Evolutionary conservation across 2,888 invertebrate species (phyloP).

Genomic region (Strigamia maritima): DNA sequence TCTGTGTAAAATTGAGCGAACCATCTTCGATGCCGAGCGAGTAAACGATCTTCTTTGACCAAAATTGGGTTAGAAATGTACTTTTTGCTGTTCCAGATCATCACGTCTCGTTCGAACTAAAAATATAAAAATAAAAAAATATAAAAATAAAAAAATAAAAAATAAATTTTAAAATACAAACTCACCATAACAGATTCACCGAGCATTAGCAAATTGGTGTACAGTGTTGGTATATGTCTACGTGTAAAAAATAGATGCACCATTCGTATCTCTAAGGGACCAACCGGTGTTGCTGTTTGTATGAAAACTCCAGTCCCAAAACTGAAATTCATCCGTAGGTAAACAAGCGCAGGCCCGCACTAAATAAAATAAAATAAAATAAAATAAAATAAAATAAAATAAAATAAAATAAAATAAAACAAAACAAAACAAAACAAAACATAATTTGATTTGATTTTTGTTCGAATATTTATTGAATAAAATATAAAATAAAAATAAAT

Average conservation of each 20-base stretch:
- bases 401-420: too few relatives aligned
- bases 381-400: too few relatives aligned
- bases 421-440: too few relatives aligned
- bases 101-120: slow-evolving; percentile 77
- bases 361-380: slow-evolving; percentile 44
- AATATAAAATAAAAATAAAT: too few relatives aligned
- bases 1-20: slow-evolving; percentile 79
- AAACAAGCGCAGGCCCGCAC: slow-evolving; percentile 56
- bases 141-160: background rate
- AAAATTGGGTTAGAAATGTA: slow-evolving; percentile 68
- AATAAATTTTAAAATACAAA: slow-evolving; percentile 41
- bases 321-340: slow-evolving; percentile 53
- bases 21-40: slow-evolving; percentile 74
- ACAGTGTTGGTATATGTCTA: slow-evolving; percentile 58
- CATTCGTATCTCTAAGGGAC: slow-evolving; percentile 71
- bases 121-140: slow-evolving; percentile 45
- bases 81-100: slow-evolving; percentile 81
- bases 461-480: background rate
- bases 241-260: slow-evolving; percentile 74
- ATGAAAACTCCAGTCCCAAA: slow-evolving; percentile 60
- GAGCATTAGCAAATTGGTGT: slow-evolving; percentile 64
- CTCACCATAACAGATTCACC: slow-evolving; percentile 61
- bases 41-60: slow-evolving; percentile 68
- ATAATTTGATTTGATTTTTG: background rate
- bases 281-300: slow-evolving; percentile 75